Base-by-base conservation (phyloP, 2,113 vertebrate genomes). In the Nibea albiflora region DNA sequence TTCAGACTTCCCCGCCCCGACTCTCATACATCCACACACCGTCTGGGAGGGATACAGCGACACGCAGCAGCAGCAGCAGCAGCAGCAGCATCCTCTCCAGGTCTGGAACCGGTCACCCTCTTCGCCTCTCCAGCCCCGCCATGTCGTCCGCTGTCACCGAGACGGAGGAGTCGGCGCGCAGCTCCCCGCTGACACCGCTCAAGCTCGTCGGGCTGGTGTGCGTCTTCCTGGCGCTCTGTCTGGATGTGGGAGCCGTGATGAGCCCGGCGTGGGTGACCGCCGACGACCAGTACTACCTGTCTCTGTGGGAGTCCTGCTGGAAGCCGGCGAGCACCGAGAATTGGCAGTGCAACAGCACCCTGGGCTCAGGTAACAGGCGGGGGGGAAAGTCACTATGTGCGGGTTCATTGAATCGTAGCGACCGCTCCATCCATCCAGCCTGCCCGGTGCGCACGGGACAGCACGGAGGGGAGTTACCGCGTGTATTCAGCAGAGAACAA, bases 211-310 rank as follows among this genome's bases (percentile, higher is more conserved):
- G 97, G 88, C 92, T 99, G 89, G 96, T 97, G 88, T 99, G 98
- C 94, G 97, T 98, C 91, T 98, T 99, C 90, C 93, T 99, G 92
- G 97, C 98, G 76, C 94, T 99, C 67, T 99, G 97, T 90, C 93
- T 99, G 94, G 97, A 99, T 69, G 95, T 98, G 78, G 98, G 97
- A 49, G 97, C 98, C 79, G 96, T 99, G 85, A 95, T 99, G 95
- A 98, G 98, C 91, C 97, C 97, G 39, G 97, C 98, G 92, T 99
- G 97, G 98, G 97, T 99, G 90, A 99, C 97, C 4, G 98, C 98
- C 35, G 97, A 98, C 85, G 97, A 97, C 90, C 97, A 98, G 93
- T 99, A 97, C 90, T 97, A 97, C 94, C 95, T 98, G 85, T 99
- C 98, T 80, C 96, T 99, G 60, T 99, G 98, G 98, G 96, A 98